These are phyloP conservation scores for Whitmania pigra DNA, from an alignment of 1,140 invertebrate genomes.

Conservation along the genomic window DNA sequence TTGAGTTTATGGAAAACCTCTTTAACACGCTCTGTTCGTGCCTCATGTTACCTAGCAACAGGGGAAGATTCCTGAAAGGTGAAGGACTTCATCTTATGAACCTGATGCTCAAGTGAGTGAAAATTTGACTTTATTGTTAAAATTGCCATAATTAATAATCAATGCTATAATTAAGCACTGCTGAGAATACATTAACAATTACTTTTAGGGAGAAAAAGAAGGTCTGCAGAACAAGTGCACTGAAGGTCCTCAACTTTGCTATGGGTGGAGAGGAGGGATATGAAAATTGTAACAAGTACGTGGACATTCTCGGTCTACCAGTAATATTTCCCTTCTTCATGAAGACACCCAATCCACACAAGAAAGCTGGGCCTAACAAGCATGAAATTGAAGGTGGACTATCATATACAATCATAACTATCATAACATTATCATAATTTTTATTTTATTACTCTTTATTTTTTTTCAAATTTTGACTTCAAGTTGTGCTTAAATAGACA, in stretches of 20 bases:
- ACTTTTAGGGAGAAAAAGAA: constrained; percentile 62
- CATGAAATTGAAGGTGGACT: constrained; percentile 88
- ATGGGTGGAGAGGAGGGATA: constrained; percentile 79
- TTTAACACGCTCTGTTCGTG: constrained; percentile 90
- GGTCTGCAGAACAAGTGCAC: constrained; percentile 81
- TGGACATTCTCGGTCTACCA: constrained; percentile 88
- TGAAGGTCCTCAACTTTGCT: constrained; percentile 92
- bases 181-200: not conserved
- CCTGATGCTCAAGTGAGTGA: constrained; percentile 72
- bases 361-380: constrained; percentile 66
- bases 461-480: too few species aligned
- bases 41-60: constrained; percentile 71
- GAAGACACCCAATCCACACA: constrained; percentile 80
- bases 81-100: constrained; percentile 92
- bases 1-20: constrained; percentile 97
- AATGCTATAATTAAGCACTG: not conserved
- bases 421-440: too few species aligned
- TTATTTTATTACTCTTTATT: constrained; percentile 17
- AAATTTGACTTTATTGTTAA: not conserved
- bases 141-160: not conserved
- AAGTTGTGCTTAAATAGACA: not conserved
- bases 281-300: constrained; percentile 95
- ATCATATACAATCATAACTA: too few species aligned
- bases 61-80: constrained; percentile 78
- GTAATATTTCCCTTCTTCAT: constrained; percentile 97